Conservation (phyloP, 2,888 invertebrate species). For the Epinotia nisella region DNA sequence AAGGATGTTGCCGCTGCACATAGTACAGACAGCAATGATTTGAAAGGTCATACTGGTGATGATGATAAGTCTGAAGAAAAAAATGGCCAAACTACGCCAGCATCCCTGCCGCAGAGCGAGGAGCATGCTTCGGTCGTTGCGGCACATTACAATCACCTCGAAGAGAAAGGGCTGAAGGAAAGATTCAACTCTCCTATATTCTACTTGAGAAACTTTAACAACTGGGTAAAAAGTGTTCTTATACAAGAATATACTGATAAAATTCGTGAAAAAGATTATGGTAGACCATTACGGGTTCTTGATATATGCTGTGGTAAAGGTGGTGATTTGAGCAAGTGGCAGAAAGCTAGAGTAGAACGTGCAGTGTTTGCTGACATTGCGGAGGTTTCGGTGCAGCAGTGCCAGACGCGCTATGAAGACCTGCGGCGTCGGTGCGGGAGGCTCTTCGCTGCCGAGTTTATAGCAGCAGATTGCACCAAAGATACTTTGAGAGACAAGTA, state of each 20-base stretch:
- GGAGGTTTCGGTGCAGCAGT: conserved; percentile 95
- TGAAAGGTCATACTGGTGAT: conserved; percentile 14
- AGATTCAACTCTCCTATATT: conserved; percentile 96
- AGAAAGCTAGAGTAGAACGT: conserved; percentile 91
- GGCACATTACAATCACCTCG: conserved; percentile 95
- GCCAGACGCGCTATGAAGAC: conserved; percentile 92
- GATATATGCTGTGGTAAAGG: conserved; percentile 99
- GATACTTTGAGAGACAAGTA: conserved; percentile 90
- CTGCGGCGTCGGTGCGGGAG: conserved; percentile 79
- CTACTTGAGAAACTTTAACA: conserved; percentile 98
- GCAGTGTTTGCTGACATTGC: conserved; percentile 97
- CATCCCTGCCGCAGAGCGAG: conserved; percentile 47
- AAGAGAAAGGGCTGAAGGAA: conserved; percentile 91
- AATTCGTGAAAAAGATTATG: conserved; percentile 87
- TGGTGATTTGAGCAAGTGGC: conserved; percentile 99
- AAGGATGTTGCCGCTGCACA: conserved; percentile 10
- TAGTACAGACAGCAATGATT: conserved; percentile 17
- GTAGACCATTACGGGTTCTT: conserved; percentile 89
- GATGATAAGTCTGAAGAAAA: conserved; percentile 24
- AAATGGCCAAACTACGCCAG: conserved; percentile 43
- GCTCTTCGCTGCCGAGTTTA: conserved; percentile 94
- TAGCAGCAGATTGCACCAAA: conserved; percentile 96
- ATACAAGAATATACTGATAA: conserved; percentile 92
- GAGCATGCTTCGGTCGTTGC: conserved; percentile 89
- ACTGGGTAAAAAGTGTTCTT: conserved; percentile 98